Evolutionary conservation across 2,797 vertebrate genomes (phyloP).

Genomic region (Neostethus bicornis): DNA sequence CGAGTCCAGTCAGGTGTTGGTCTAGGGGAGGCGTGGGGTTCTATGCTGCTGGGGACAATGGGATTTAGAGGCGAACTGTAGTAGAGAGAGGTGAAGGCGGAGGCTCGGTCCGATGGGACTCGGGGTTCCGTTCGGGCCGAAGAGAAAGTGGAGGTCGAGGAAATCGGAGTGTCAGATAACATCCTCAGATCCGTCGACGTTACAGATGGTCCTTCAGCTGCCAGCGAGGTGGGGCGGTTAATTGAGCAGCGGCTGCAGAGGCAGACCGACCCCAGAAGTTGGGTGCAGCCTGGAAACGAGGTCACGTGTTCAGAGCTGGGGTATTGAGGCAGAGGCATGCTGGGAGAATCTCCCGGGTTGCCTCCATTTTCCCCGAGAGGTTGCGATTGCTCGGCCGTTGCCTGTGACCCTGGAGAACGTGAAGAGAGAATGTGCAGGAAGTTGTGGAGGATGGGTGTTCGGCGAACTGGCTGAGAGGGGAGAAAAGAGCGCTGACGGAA

Average conservation of each 20-base stretch:
- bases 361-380: conserved; percentile 48
- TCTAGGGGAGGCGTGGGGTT: conserved; percentile 60
- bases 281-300: conserved; percentile 90
- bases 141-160: conserved; percentile 87
- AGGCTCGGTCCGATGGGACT: conserved; percentile 88
- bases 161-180: conserved; percentile 56
- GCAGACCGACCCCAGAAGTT: conserved; percentile 95
- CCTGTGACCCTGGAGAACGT: conserved; percentile 89
- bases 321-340: conserved; percentile 88
- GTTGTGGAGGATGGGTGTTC: conserved; percentile 98
- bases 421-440: conserved; percentile 99
- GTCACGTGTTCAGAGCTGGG: conserved; percentile 84
- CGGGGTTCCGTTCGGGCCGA: conserved; percentile 92
- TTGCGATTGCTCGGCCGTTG: conserved; percentile 80
- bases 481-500: conserved; percentile 96
- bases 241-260: conserved; percentile 93
- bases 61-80: conserved; percentile 88
- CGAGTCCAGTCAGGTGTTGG: conserved; percentile 84
- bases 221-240: conserved; percentile 80
- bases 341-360: conserved; percentile 77
- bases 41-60: conserved; percentile 75
- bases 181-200: conserved; percentile 79
- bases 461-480: conserved; percentile 94
- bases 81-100: conserved; percentile 97
- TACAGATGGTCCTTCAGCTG: conserved; percentile 74